These are phyloP conservation scores for Philopedon plagiatum DNA, from an alignment of 2,888 invertebrate species.

Conservation along the genomic window DNA sequence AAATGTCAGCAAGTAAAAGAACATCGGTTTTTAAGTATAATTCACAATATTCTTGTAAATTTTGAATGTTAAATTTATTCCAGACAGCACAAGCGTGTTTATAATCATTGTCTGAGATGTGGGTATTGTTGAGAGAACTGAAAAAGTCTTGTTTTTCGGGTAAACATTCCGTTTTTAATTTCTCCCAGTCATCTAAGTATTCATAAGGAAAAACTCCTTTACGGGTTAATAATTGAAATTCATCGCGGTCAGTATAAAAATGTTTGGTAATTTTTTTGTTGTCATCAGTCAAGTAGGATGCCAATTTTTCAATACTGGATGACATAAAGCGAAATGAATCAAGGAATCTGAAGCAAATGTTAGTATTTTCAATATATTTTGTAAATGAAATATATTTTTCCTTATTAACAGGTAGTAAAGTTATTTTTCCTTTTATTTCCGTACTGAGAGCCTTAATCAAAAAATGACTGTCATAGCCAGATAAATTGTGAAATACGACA, in stretches of 20 bases:
- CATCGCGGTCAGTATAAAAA: not conserved
- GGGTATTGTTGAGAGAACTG: not conserved
- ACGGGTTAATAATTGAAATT: not conserved
- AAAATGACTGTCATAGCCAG: constrained; percentile 10
- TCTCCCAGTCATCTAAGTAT: constrained; percentile 5
- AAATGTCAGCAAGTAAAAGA: constrained; percentile 11
- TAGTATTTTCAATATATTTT: constrained; percentile 47
- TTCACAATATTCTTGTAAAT: not conserved
- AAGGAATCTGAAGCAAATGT: constrained; percentile 34
- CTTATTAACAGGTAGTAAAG: not conserved
- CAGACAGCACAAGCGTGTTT: constrained; percentile 1
- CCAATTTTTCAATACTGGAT: not conserved
- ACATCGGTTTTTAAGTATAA: constrained; percentile 22
- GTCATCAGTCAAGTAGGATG: not conserved
- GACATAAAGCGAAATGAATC: not conserved
- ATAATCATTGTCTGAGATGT: constrained; percentile 10
- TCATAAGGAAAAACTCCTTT: constrained; percentile 17
- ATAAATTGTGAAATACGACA: constrained; percentile 9
- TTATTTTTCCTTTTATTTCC: not conserved
- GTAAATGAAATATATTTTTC: constrained; percentile 53
- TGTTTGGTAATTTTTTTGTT: not conserved
- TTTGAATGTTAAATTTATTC: constrained; percentile 20
- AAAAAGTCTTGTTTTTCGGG: not conserved
- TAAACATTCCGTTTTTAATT: not conserved
- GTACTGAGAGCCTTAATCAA: not conserved